These are phyloP conservation scores for Zosterops japonicus DNA, from an alignment of 2,113 vertebrate genomes.

Conservation along the genomic window DNA sequence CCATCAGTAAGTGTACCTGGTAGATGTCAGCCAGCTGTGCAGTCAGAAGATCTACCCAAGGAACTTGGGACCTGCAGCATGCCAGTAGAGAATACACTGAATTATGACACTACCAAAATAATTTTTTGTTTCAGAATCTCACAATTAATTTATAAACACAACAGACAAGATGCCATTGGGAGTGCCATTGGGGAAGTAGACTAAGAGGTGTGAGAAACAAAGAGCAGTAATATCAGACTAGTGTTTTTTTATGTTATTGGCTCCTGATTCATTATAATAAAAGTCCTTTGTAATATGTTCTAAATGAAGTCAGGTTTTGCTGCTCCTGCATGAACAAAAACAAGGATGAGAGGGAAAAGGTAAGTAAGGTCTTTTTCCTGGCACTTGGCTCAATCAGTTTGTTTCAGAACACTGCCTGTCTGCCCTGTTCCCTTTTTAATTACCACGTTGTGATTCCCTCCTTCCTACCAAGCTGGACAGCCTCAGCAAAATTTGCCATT, in stretches of 20 bases:
- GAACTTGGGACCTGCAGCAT: neutral
- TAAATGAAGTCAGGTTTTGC: neutral
- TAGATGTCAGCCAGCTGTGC: conserved; percentile 6
- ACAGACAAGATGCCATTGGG: neutral
- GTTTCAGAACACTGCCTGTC: neutral
- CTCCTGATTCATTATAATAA: neutral
- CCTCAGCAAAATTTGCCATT: neutral
- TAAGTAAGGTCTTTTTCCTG: neutral
- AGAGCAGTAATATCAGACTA: neutral
- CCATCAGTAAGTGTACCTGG: neutral
- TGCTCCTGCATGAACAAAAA: neutral
- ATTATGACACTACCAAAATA: neutral
- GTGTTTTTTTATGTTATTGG: neutral
- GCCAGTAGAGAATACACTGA: neutral
- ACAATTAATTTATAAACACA: neutral
- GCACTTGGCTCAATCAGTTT: neutral
- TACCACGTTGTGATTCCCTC: neutral
- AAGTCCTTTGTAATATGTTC: neutral
- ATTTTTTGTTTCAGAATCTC: neutral
- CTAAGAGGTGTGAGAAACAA: neutral
- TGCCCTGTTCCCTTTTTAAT: neutral
- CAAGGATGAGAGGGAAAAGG: neutral
- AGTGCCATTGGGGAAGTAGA: neutral
- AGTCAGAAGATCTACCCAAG: neutral
- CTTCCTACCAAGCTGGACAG: neutral